phyloP scores from a whole-genome alignment of 2,888 invertebrate species.

The Griposia aprilina region DNA sequence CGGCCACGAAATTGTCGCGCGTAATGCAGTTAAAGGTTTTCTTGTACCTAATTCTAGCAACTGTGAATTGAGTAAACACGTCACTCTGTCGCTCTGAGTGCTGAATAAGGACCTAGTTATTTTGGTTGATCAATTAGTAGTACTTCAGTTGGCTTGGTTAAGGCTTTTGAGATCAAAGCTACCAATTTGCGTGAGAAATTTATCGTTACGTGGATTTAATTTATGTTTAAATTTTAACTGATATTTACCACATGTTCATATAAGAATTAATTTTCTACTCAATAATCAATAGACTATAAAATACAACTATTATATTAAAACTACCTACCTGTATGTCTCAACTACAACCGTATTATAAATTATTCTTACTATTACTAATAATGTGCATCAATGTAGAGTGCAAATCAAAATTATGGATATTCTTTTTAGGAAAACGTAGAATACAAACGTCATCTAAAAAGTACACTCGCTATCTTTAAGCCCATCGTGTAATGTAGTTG shows the following conservation, averaged over 20 bases:
- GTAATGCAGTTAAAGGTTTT: not conserved
- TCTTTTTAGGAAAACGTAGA: conserved; percentile 34
- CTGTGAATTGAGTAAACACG: conserved; percentile 17
- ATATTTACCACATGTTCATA: conserved; percentile 55
- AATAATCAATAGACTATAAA: conserved; percentile 60
- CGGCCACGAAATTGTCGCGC: not conserved
- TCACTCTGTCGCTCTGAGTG: too few species aligned
- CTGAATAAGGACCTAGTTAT: not conserved
- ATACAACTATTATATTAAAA: conserved; percentile 69
- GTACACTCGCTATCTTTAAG: conserved; percentile 39
- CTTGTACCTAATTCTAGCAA: conserved; percentile 4
- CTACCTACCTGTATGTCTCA: conserved; percentile 75
- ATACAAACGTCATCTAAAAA: conserved; percentile 29
- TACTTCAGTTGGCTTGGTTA: conserved; percentile 18
- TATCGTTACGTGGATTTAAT: conserved; percentile 30
- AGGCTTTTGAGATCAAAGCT: conserved; percentile 67
- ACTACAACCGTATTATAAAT: conserved; percentile 79
- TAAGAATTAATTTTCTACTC: conserved; percentile 53
- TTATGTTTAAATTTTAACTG: conserved; percentile 27
- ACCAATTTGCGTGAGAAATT: conserved; percentile 55
- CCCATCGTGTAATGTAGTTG: conserved; percentile 67
- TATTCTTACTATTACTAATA: conserved; percentile 73
- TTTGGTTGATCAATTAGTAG: conserved; percentile 7
- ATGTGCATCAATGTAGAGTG: conserved; percentile 71
- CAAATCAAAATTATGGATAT: conserved; percentile 40